These are phyloP conservation scores for Dolomedes plantarius DNA, from an alignment of 2,888 invertebrate species.

Conservation along the genomic window DNA sequence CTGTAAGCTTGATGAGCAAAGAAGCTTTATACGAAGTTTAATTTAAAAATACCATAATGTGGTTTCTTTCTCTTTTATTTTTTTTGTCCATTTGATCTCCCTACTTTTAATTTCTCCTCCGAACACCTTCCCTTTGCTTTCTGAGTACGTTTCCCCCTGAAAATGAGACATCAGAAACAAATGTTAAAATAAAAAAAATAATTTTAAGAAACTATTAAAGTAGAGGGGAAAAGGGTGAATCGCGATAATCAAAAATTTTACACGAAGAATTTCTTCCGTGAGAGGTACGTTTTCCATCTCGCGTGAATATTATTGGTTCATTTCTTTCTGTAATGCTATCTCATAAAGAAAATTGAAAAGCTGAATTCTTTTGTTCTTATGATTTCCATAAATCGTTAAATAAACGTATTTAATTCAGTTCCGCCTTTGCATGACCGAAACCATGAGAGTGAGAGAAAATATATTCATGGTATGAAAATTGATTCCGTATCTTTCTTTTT, in stretches of 20 bases:
- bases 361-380: conserved; percentile 30
- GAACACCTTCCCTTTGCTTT: conserved; percentile 44
- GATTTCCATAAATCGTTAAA: conserved; percentile 69
- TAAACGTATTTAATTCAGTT: conserved; percentile 57
- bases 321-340: conserved; percentile 58
- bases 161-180: conserved; percentile 70
- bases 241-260: conserved; percentile 47
- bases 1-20: conserved; percentile 62
- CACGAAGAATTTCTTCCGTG: conserved; percentile 23
- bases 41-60: conserved; percentile 69
- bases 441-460: conserved; percentile 43
- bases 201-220: conserved; percentile 68
- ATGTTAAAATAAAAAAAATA: conserved; percentile 70
- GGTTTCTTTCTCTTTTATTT: conserved; percentile 32
- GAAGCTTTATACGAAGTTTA: conserved; percentile 62
- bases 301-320: conserved; percentile 60
- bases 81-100: conserved; percentile 16
- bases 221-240: conserved; percentile 23
- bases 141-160: conserved; percentile 8
- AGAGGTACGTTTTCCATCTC: conserved; percentile 25
- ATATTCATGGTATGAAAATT: conserved; percentile 68
- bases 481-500: conserved; percentile 61
- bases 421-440: conserved; percentile 54
- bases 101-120: conserved; percentile 21
- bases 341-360: conserved; percentile 61